Evolutionary conservation across 1,140 invertebrate species (phyloP), one percentile per base, ranked within the genome.

Genomic region (Polypedilum pembai): DNA sequence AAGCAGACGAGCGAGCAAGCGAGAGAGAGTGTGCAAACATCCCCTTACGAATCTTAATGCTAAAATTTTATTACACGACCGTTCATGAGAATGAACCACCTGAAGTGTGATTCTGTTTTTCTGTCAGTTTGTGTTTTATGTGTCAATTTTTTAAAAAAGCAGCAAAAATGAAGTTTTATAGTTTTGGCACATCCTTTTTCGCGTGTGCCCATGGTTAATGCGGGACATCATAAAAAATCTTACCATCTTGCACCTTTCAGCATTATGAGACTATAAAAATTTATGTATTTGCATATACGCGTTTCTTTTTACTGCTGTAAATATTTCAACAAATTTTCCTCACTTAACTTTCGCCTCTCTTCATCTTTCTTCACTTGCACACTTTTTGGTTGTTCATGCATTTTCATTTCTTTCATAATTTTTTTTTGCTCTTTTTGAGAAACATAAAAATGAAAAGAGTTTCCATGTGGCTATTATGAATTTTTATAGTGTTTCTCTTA

Each of bases 401-500:
- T 33, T 33, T 33, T 33, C 24, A 33, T 33, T 33, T 5, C 5
- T 33, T 33, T 33, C 1, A 33, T 33, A 33, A 33, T 33, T 33
- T 33, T 33, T 33, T 33, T 33, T 33, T 33, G 24, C 24, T 33
- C 24, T 33, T 33, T 33, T 33, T 33, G 24, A 33, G 24, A 33
- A 56, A 4, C 45, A 56, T n/a, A 56, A 56, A 56, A 56, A 15
- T 56, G n/a, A n/a, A 56, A 56, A 56, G 45, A 56, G 10, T 56
- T 56, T 56, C 45, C 45, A 56, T 56, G 45, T 56, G 45, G 45
- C 45, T 56, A 56, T 56, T 56, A 56, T 56, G 45, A 56, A 56
- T 56, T 56, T 56, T 56, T 56, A 56, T 56, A 56, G 45, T 56
- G 12, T 12, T 56, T 56, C 45, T 56, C 45, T 56, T 56, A 56